Percentiles rank a stretch among this genome's conserved stretches.
Evolutionary conservation across 2,113 vertebrate species (phyloP).

Genomic region (Grus americana): DNA sequence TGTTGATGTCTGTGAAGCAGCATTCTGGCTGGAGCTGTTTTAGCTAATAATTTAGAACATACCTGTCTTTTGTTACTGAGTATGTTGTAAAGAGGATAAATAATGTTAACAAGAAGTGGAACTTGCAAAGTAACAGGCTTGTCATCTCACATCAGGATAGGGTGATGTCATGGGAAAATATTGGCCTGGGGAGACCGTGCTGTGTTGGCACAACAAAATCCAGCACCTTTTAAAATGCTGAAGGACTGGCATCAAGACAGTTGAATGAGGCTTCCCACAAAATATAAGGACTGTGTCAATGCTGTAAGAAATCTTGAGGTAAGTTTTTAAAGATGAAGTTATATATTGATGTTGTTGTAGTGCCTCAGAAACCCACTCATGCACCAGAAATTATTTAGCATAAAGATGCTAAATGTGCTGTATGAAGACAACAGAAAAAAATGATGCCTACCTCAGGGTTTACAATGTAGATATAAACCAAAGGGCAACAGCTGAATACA

Average conservation of each 20-base stretch:
- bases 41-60: not conserved
- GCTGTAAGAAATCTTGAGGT: not conserved
- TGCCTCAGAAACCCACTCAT: not conserved
- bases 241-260: not conserved
- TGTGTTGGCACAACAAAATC: not conserved
- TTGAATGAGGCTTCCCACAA: not conserved
- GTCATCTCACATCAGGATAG: not conserved
- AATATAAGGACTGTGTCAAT: not conserved
- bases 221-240: not conserved
- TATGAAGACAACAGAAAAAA: not conserved
- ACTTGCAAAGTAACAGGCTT: not conserved
- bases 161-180: not conserved
- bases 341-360: not conserved
- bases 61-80: constrained; percentile 11
- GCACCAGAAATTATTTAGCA: not conserved
- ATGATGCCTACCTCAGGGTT: not conserved
- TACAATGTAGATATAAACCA: not conserved
- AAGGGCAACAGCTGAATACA: not conserved
- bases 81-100: not conserved
- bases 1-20: not conserved
- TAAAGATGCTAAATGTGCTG: not conserved
- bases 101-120: not conserved
- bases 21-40: not conserved
- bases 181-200: not conserved
- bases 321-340: not conserved